Conservation (phyloP, 2,113 vertebrate genomes). For the Rhinolophus ferrumequinum region DNA sequence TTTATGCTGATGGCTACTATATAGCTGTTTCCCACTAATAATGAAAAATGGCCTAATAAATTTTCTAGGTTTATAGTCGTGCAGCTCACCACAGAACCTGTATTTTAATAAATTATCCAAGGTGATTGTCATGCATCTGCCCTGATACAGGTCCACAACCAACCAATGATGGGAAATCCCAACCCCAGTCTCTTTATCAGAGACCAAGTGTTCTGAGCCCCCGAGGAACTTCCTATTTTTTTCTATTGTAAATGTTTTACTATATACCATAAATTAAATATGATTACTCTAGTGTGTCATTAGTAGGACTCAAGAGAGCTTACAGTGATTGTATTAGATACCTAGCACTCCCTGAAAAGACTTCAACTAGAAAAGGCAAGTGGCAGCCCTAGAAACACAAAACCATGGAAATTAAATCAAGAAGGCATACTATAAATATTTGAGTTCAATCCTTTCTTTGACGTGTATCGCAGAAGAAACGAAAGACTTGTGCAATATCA, state of each 20-base stretch:
- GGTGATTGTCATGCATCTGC: neutral
- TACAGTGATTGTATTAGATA: neutral
- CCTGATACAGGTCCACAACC: neutral
- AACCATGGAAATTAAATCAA: conserved; percentile 22
- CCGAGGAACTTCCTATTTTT: neutral
- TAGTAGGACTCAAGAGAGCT: neutral
- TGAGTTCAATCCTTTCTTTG: conserved; percentile 3
- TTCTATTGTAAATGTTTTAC: neutral
- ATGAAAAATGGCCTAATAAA: neutral
- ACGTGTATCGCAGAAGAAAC: neutral
- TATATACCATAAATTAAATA: neutral
- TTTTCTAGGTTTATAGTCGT: neutral
- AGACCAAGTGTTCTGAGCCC: neutral
- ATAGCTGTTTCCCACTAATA: neutral
- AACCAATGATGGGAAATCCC: neutral
- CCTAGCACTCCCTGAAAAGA: neutral
- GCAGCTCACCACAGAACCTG: neutral
- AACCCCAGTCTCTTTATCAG: neutral
- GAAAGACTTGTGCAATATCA: neutral
- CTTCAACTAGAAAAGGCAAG: neutral
- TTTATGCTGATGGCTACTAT: neutral
- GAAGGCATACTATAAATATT: neutral
- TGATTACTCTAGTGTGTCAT: neutral
- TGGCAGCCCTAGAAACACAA: neutral
- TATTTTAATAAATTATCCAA: neutral